Conservation (phyloP, 2,888 invertebrate genomes). For the Sympetrum striolatum region DNA sequence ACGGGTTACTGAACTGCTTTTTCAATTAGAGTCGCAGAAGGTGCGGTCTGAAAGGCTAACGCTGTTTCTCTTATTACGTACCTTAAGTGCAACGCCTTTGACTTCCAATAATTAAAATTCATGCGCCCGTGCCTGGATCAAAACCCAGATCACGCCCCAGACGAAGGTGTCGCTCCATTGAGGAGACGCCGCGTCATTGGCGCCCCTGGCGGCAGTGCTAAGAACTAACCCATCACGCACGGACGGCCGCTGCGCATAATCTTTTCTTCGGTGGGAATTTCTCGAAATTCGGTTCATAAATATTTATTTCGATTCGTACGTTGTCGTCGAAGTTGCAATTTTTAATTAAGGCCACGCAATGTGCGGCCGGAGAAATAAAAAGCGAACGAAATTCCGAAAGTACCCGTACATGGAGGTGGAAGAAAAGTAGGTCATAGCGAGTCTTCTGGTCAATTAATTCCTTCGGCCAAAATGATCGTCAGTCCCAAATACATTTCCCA, state of each 20-base stretch:
- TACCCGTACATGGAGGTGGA: background rate
- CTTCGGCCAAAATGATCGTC: background rate
- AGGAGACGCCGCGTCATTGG: background rate
- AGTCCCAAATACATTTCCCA: too few species aligned
- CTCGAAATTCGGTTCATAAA: background rate
- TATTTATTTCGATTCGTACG: background rate
- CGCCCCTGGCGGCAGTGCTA: too few species aligned
- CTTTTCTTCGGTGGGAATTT: background rate
- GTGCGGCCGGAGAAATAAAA: background rate
- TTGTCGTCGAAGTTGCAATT: background rate
- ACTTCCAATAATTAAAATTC: background rate
- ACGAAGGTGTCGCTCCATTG: background rate
- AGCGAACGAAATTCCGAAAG: background rate
- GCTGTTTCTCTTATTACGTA: too few species aligned
- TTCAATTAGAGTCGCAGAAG: too few species aligned
- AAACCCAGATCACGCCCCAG: background rate
- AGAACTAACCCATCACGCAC: too few species aligned
- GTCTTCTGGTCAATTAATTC: background rate
- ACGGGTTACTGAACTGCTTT: too few species aligned
- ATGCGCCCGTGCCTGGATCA: background rate
- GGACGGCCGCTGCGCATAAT: background rate
- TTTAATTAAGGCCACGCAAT: background rate
- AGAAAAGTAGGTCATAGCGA: background rate
- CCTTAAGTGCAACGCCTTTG: too few species aligned
- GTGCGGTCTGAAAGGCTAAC: too few species aligned